Evolutionary conservation across 2,797 vertebrate species (phyloP), one percentile per base, ranked within the genome.

Genomic region (Rhincodon typus): DNA sequence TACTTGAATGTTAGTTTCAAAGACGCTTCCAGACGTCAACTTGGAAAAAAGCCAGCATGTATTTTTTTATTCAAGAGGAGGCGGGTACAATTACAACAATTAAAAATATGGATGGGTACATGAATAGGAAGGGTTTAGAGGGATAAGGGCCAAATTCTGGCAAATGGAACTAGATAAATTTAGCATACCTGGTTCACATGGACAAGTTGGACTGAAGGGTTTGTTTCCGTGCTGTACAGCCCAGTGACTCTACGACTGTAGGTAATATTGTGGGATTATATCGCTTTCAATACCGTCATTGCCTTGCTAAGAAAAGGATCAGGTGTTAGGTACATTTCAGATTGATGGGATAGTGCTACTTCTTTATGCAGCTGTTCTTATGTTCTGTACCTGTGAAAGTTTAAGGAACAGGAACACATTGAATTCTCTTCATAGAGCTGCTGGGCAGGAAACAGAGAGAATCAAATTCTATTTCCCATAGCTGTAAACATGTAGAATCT

Each of bases 321-420:
- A 53, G 70, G 69, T 53, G 42, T 95, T 53, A 72, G 69, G 25
- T 53, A 53, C 25, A 17, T 38, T 21, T 15, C 70, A 77, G 46
- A 77, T 19, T 50, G 70, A 7, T 95, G 53, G 46, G 12, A 77
- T 30, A 34, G 70, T 70, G 69, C 15, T 25, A 17, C 46, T 57
- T 77, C 94, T 95, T 77, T n/a, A 53, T 77, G n/a, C 70, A 57
- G 94, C 94, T 95, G 94, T 77, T 95, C 46, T 53, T 42, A 69
- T 95, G 27, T 95, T 19, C 30, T 53, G n/a, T 95, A 27, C 74
- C 46, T 27, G 72, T 69, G 30, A 30, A 74, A 12, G 46, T 53
- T 77, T 27, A 27, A 34, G 25, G 46, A 77, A 77, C 70, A 57
- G 74, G 94, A 70, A 53, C 46, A 74, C 46, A 53, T 77, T 95